Evolutionary conservation across 2,888 invertebrate species (phyloP).

Genomic region (Aricia artaxerxes): DNA sequence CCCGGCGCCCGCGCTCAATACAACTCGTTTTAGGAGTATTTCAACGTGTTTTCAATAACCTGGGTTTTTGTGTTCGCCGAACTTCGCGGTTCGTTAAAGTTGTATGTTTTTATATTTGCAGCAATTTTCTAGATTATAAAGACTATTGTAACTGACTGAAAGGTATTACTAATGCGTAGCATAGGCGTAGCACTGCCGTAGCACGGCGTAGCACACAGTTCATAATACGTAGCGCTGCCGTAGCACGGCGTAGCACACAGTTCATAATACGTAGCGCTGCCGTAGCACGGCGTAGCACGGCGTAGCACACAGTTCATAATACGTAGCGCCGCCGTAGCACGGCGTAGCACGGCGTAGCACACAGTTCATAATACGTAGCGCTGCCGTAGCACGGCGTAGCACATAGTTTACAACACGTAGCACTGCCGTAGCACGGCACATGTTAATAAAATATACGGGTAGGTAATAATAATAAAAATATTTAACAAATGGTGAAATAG

Average conservation of each 20-base stretch:
- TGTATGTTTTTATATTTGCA: background rate
- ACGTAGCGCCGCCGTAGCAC: no score
- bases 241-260: background rate
- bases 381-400: no score
- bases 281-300: no score
- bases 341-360: no score
- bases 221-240: background rate
- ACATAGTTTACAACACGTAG: no score
- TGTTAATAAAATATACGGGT: no score
- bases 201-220: background rate
- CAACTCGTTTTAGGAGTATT: slow-evolving; percentile 3
- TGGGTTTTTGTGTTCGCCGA: background rate
- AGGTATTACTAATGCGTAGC: background rate
- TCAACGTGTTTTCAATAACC: slow-evolving; percentile 10
- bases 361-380: no score
- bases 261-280: background rate
- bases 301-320: no score
- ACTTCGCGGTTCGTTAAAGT: background rate
- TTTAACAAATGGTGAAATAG: no score
- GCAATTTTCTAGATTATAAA: background rate
- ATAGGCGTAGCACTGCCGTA: background rate
- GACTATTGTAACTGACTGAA: background rate
- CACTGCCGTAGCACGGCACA: no score
- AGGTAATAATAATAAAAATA: no score
- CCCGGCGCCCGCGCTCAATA: background rate